These are phyloP conservation scores for Teleopsis dalmanni DNA, from an alignment of 1,140 invertebrate genomes.

Conservation along the genomic window DNA sequence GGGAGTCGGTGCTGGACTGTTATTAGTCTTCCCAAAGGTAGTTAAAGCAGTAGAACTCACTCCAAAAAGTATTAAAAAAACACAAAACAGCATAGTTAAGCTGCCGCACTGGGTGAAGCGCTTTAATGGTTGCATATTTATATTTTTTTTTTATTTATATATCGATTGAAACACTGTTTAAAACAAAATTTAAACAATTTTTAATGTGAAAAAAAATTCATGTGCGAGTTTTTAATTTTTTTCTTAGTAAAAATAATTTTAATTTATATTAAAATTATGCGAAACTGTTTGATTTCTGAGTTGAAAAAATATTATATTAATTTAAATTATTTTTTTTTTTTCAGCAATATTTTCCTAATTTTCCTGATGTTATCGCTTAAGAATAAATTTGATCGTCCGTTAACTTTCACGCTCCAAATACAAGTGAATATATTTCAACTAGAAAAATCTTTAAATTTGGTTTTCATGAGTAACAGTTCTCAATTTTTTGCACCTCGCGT, in stretches of 20 bases:
- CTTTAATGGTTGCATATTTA: constrained; percentile 40
- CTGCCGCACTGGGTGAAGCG: constrained; percentile 44
- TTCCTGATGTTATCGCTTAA: too few species aligned
- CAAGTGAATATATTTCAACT: too few species aligned
- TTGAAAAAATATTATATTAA: too few species aligned
- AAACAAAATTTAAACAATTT: not conserved
- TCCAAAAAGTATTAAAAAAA: constrained; percentile 42
- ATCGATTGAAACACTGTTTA: not conserved
- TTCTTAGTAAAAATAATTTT: not conserved
- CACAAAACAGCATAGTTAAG: constrained; percentile 41
- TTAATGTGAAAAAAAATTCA: too few species aligned
- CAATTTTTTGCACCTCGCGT: too few species aligned
- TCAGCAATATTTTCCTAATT: too few species aligned
- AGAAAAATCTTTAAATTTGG: too few species aligned
- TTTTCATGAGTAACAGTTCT: too few species aligned
- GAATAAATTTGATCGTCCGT: too few species aligned
- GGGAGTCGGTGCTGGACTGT: constrained; percentile 51
- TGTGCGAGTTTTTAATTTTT: not conserved
- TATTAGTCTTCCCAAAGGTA: constrained; percentile 60
- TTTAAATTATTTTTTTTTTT: too few species aligned
- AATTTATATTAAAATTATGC: not conserved
- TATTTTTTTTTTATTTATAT: not conserved
- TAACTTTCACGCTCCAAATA: too few species aligned
- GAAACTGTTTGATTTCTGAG: too few species aligned
- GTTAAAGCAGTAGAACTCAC: constrained; percentile 54